Conservation (phyloP, 2,888 invertebrate species). For the Hermaeophaga mercurialis region DNA sequence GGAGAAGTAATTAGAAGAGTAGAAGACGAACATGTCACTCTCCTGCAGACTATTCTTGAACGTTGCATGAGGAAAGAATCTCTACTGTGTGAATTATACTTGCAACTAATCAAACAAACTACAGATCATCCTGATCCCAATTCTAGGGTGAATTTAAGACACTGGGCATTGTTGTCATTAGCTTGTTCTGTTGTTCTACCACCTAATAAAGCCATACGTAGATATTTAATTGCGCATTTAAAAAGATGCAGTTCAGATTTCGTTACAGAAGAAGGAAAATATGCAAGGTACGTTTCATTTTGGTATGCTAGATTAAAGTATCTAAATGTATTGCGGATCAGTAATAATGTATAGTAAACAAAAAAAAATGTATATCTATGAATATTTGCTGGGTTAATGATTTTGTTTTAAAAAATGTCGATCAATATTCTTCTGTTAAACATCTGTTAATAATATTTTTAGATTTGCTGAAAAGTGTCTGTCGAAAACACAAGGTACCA, state of each 20-base stretch:
- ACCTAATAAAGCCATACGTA: constrained; percentile 81
- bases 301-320: not conserved
- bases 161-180: constrained; percentile 88
- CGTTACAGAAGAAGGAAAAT: constrained; percentile 92
- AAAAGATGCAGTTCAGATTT: constrained; percentile 87
- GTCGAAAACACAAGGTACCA: constrained; percentile 71
- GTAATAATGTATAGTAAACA: too few species aligned
- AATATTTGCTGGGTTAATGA: too few species aligned
- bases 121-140: constrained; percentile 91
- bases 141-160: constrained; percentile 83
- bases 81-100: constrained; percentile 85
- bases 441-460: too few species aligned
- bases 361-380: too few species aligned
- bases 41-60: constrained; percentile 88
- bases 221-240: constrained; percentile 87
- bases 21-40: constrained; percentile 85
- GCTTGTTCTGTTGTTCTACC: constrained; percentile 85
- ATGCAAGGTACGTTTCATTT: constrained; percentile 63
- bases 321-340: not conserved
- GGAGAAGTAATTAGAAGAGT: constrained; percentile 70
- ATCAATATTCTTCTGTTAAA: too few species aligned
- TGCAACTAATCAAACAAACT: constrained; percentile 90
- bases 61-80: constrained; percentile 90
- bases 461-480: constrained; percentile 89
- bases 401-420: too few species aligned